Conservation (phyloP, 2,888 invertebrate genomes). For the Leistus spinibarbis region DNA sequence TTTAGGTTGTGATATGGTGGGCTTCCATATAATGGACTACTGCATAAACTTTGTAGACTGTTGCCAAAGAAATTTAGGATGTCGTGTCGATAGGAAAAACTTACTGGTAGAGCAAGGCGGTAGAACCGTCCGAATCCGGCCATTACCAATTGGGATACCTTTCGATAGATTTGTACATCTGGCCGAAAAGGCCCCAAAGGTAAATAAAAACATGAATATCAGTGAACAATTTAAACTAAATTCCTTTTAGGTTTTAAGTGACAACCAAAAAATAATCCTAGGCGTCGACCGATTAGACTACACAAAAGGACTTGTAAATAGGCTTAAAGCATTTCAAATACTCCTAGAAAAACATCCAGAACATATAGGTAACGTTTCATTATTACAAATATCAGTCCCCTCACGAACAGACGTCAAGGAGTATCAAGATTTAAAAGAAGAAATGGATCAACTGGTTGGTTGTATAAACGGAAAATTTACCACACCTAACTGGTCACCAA, state of each 20-base stretch:
- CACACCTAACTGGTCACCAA: conserved; percentile 92
- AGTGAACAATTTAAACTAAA: neutral
- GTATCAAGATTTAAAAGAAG: conserved; percentile 87
- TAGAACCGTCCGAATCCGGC: conserved; percentile 80
- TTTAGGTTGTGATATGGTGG: conserved; percentile 85
- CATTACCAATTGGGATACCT: conserved; percentile 88
- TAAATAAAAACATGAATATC: conserved; percentile 47
- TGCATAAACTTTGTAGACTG: conserved; percentile 91
- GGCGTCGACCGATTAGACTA: conserved; percentile 91
- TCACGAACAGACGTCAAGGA: conserved; percentile 89
- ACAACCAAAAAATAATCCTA: conserved; percentile 79
- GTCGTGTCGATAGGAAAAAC: conserved; percentile 86
- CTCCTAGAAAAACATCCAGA: conserved; percentile 83
- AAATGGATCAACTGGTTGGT: conserved; percentile 88
- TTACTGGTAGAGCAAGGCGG: conserved; percentile 87
- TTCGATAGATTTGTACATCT: conserved; percentile 84
- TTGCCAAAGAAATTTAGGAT: conserved; percentile 84
- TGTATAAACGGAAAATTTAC: conserved; percentile 88
- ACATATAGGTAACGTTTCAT: conserved; percentile 80
- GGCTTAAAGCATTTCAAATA: conserved; percentile 81
- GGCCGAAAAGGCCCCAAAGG: conserved; percentile 70
- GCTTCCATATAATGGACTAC: conserved; percentile 90
- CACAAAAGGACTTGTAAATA: conserved; percentile 86
- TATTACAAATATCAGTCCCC: conserved; percentile 87
- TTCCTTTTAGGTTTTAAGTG: conserved; percentile 60